These are phyloP conservation scores for Tokudaia muenninki DNA, from an alignment of 2,797 vertebrate species.

Conservation along the genomic window DNA sequence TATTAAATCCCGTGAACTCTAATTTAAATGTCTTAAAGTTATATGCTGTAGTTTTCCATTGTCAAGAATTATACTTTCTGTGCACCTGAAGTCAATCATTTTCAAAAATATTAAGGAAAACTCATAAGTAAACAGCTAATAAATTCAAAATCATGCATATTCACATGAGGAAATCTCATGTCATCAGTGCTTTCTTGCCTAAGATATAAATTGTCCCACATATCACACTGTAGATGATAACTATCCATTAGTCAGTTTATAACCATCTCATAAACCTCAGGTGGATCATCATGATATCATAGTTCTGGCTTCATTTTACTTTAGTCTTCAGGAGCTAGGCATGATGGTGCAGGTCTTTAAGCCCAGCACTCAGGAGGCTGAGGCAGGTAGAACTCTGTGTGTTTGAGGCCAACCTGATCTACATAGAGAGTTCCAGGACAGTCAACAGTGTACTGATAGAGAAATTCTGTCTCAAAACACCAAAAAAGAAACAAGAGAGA, in stretches of 20 bases:
- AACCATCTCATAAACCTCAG: not conserved
- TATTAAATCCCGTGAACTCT: not conserved
- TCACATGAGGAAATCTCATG: not conserved
- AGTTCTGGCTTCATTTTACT: not conserved
- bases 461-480: not conserved
- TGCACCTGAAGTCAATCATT: not conserved
- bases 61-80: not conserved
- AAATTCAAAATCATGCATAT: not conserved
- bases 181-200: not conserved
- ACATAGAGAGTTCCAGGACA: not conserved
- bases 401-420: not conserved
- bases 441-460: not conserved
- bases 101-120: not conserved
- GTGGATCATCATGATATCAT: not conserved
- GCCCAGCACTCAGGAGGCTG: not conserved
- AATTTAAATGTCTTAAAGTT: constrained; percentile 5
- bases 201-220: too few relatives aligned
- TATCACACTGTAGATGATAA: not conserved
- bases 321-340: not conserved
- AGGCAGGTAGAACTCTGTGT: not conserved
- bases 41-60: not conserved
- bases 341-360: not conserved
- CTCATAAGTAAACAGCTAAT: not conserved
- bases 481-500: not conserved
- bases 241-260: not conserved